A percentile compares a stretch with the other conserved stretches of the same genome.
Evolutionary conservation across 2,888 invertebrate genomes (phyloP).

Genomic region (Tortricodes alternella): DNA sequence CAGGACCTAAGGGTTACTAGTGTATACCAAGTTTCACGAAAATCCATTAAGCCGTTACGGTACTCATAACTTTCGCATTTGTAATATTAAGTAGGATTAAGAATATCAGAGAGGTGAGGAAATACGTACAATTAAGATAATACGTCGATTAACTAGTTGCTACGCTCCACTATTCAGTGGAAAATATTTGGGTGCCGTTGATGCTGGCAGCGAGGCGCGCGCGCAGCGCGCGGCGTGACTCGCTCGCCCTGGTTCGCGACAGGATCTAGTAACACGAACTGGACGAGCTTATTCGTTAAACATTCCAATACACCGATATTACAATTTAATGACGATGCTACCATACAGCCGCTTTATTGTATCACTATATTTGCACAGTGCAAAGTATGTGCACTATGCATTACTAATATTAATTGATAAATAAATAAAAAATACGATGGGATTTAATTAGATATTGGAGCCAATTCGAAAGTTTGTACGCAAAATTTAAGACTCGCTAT

Average conservation of each 20-base stretch:
- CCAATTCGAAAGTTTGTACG: too few species aligned
- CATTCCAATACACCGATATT: slow-evolving; percentile 45
- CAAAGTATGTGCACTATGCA: too few species aligned
- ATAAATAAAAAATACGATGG: too few species aligned
- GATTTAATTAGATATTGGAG: too few species aligned
- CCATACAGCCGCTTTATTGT: slow-evolving; percentile 37
- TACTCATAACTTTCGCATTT: too few species aligned
- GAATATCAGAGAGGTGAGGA: not conserved
- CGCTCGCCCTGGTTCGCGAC: slow-evolving; percentile 74
- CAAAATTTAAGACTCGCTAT: too few species aligned
- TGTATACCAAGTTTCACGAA: too few species aligned
- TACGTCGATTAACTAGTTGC: not conserved
- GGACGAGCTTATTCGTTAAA: slow-evolving; percentile 65
- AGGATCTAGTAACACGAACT: slow-evolving; percentile 65
- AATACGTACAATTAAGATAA: not conserved
- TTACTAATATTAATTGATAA: too few species aligned
- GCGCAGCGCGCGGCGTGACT: slow-evolving; percentile 67
- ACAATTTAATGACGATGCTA: slow-evolving; percentile 8
- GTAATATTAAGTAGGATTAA: not conserved
- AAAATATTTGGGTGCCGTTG: not conserved
- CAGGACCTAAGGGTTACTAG: too few species aligned
- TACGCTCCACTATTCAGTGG: not conserved
- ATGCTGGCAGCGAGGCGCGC: slow-evolving; percentile 23
- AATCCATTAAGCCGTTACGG: too few species aligned
- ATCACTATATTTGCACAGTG: slow-evolving; percentile 13